A percentile compares a stretch with the other conserved stretches of the same genome.
These are phyloP conservation scores for Eciton burchellii DNA, from an alignment of 1,140 invertebrate genomes.

Conservation along the genomic window DNA sequence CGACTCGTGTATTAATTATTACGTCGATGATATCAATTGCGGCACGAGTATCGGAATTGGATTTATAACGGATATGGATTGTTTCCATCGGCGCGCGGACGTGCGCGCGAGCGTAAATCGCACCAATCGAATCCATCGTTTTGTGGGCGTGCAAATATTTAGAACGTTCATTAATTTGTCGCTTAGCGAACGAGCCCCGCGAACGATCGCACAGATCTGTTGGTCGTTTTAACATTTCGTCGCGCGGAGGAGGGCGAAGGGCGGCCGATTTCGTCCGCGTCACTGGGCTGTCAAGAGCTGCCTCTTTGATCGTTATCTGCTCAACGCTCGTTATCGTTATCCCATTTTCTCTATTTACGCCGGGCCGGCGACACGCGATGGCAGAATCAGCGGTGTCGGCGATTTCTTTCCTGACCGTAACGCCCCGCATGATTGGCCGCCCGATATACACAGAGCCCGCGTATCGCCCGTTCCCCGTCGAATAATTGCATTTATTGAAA, in stretches of 20 bases:
- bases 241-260: background rate
- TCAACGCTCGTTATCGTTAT: no score
- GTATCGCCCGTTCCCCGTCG: background rate
- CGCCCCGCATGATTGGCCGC: slow-evolving; percentile 8
- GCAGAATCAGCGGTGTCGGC: no score
- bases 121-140: slow-evolving; percentile 29
- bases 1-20: slow-evolving; percentile 45
- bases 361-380: no score
- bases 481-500: slow-evolving; percentile 46
- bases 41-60: slow-evolving; percentile 31
- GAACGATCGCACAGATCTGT: background rate
- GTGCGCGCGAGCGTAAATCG: slow-evolving; percentile 23
- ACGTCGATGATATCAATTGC: slow-evolving; percentile 26
- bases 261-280: slow-evolving; percentile 43
- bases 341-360: no score
- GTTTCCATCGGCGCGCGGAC: slow-evolving; percentile 19
- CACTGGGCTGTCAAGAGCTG: background rate
- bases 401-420: background rate
- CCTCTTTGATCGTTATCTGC: slow-evolving; percentile 7
- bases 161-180: slow-evolving; percentile 43
- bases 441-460: slow-evolving; percentile 13
- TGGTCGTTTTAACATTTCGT: slow-evolving; percentile 31
- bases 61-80: slow-evolving; percentile 49
- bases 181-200: background rate
- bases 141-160: slow-evolving; percentile 48